These are phyloP conservation scores for Macaria liturata DNA, from an alignment of 2,888 invertebrate genomes.

Conservation along the genomic window DNA sequence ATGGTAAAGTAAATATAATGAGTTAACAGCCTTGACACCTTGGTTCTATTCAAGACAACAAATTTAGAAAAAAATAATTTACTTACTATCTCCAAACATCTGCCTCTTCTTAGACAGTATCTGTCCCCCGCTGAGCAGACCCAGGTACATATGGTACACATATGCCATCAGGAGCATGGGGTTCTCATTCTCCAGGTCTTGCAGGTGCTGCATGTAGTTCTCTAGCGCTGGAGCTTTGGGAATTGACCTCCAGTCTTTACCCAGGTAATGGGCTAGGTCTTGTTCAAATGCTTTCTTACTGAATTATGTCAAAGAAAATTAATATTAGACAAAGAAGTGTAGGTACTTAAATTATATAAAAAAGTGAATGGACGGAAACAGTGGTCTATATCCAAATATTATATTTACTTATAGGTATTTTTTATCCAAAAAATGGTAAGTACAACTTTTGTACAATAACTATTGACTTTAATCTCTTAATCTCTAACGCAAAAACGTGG, in stretches of 20 bases:
- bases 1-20: too few species aligned
- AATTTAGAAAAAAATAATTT: not conserved
- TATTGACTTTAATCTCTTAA: too few species aligned
- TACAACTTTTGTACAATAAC: too few species aligned
- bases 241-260: constrained; percentile 75
- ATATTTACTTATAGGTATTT: too few species aligned
- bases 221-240: constrained; percentile 79
- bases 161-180: constrained; percentile 87
- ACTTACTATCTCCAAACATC: constrained; percentile 73
- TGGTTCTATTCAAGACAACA: too few species aligned
- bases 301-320: constrained; percentile 18
- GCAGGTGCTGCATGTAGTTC: constrained; percentile 86
- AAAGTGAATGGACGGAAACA: too few species aligned
- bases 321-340: too few species aligned
- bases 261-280: constrained; percentile 87
- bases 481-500: constrained; percentile 89
- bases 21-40: too few species aligned
- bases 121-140: constrained; percentile 90
- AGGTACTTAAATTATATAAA: too few species aligned
- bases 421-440: too few species aligned
- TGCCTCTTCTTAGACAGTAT: constrained; percentile 87
- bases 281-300: constrained; percentile 88
- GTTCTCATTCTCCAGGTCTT: constrained; percentile 82
- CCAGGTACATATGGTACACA: constrained; percentile 91
- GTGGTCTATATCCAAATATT: too few species aligned